Conservation (phyloP, 2,113 vertebrate genomes). For the Cryptoleucopteryx plumbea region DNA sequence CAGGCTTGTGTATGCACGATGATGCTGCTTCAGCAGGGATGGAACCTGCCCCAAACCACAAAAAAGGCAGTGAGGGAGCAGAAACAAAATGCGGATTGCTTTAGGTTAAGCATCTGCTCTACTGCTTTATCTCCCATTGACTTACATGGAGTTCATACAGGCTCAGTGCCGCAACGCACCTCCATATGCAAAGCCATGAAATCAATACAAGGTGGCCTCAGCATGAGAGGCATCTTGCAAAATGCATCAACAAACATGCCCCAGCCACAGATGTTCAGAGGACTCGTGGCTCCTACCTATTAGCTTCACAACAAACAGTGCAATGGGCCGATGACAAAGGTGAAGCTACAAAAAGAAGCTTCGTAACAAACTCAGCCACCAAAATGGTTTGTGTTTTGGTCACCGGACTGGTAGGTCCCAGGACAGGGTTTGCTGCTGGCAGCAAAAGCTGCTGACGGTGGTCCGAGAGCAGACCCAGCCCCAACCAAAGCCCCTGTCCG, state of each 20-base stretch:
- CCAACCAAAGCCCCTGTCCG: neutral
- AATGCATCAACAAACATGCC: neutral
- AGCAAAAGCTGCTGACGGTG: accelerated
- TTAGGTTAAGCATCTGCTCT: neutral
- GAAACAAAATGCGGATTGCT: neutral
- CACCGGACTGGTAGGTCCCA: accelerated
- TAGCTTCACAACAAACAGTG: neutral
- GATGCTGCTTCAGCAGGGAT: neutral
- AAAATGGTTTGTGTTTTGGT: neutral
- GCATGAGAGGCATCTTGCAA: accelerated
- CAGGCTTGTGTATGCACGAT: neutral
- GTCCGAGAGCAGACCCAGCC: neutral
- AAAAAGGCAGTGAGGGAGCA: neutral
- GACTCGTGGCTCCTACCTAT: accelerated
- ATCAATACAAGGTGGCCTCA: accelerated
- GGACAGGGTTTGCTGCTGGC: neutral
- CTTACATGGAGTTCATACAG: accelerated
- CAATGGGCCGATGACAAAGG: neutral
- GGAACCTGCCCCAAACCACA: neutral
- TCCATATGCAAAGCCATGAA: accelerated
- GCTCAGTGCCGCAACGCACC: accelerated
- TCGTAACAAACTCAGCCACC: neutral
- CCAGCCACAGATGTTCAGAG: neutral
- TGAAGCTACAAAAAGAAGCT: neutral
- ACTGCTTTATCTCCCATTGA: neutral